Evolutionary conservation across 30 jellyfish, hydroid and myxozoan species (phyloP).

Genomic region (Pseudorhiza aurosa): DNA sequence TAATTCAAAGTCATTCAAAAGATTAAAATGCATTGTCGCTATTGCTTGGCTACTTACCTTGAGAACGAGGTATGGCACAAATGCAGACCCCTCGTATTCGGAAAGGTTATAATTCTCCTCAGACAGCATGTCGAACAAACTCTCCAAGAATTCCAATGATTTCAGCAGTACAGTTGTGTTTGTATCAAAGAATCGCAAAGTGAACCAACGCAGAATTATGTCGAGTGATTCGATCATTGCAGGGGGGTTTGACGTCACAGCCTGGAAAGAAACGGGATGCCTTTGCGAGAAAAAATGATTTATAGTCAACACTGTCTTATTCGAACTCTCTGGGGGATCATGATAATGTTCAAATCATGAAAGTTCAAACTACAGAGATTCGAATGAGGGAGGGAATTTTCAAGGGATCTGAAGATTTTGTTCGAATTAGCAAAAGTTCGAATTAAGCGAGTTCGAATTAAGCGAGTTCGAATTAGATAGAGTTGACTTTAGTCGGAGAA

Average conservation of each 20-base stretch:
- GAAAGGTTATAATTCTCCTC: constrained; percentile 49
- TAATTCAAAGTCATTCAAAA: background rate
- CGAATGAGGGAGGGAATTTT: too few relatives aligned
- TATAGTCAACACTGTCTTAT: too few relatives aligned
- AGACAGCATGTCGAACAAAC: constrained; percentile 70
- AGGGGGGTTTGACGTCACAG: constrained; percentile 58
- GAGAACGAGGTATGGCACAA: constrained; percentile 82
- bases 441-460: too few relatives aligned
- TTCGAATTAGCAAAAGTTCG: too few relatives aligned
- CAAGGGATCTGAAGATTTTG: too few relatives aligned
- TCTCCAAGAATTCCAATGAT: constrained; percentile 79
- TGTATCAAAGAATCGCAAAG: constrained; percentile 89
- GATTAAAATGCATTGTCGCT: background rate
- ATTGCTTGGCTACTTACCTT: constrained; percentile 52
- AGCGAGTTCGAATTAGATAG: too few relatives aligned
- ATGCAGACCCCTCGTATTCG: constrained; percentile 85
- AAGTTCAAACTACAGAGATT: too few relatives aligned
- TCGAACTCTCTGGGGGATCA: too few relatives aligned
- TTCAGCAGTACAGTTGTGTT: constrained; percentile 91
- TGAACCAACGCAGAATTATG: constrained; percentile 82
- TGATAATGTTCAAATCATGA: too few relatives aligned
- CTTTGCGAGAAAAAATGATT: too few relatives aligned
- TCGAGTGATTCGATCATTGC: constrained; percentile 92
- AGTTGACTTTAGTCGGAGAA: too few relatives aligned
- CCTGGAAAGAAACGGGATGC: constrained; percentile 31